A percentile compares a stretch with the other conserved stretches of the same genome.
phyloP scores from a whole-genome alignment of 2,888 invertebrate species.

The Limnephilus rhombicus region DNA sequence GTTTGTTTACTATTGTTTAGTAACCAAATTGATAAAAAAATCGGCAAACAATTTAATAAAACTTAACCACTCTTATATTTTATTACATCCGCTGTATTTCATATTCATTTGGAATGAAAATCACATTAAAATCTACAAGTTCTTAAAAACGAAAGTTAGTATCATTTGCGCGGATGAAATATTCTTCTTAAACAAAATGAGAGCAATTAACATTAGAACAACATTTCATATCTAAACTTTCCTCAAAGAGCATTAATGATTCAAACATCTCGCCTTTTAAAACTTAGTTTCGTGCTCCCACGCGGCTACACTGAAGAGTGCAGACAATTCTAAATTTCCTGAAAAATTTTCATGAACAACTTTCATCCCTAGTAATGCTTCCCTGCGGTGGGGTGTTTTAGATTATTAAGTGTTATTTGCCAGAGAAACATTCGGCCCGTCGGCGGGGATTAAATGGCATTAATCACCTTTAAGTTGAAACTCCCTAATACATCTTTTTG shows the following conservation, averaged over 20 bases:
- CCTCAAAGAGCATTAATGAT: slow-evolving; percentile 8
- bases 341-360: slow-evolving; percentile 8
- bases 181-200: not conserved
- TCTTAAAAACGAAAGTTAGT: not conserved
- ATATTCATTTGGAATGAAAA: not conserved
- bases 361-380: not conserved
- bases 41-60: not conserved
- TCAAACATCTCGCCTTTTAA: not conserved
- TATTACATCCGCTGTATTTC: not conserved
- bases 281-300: not conserved
- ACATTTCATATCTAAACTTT: not conserved
- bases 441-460: slow-evolving; percentile 34
- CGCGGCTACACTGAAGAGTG: not conserved
- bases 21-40: not conserved
- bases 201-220: not conserved
- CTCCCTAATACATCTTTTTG: not conserved
- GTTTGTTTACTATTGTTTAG: too few species aligned
- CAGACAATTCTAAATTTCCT: not conserved
- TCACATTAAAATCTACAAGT: not conserved
- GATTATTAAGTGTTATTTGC: slow-evolving; percentile 9
- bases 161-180: not conserved
- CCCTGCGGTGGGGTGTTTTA: not conserved
- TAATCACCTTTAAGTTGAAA: slow-evolving; percentile 19
- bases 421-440: slow-evolving; percentile 25
- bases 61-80: not conserved